Evolutionary conservation across 2,888 invertebrate species (phyloP).

Genomic region (Hydrotaea cyrtoneurina): DNA sequence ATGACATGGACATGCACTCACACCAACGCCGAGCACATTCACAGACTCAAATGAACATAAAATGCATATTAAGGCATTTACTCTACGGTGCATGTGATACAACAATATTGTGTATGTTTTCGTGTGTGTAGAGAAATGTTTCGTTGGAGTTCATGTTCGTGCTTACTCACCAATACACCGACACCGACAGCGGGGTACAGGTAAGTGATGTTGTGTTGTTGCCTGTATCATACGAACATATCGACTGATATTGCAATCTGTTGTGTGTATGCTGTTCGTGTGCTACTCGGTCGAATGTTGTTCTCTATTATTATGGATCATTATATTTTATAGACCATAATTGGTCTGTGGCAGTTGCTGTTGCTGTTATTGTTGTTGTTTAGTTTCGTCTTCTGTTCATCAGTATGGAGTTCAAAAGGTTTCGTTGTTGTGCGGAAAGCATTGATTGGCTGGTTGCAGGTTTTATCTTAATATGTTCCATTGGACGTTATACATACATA

Average conservation of each 20-base stretch:
- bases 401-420: slow-evolving; percentile 10
- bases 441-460: slow-evolving; percentile 19
- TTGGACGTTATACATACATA: neutral
- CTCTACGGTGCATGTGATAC: too few species aligned
- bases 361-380: slow-evolving; percentile 37
- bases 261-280: slow-evolving; percentile 10
- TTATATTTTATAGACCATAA: slow-evolving; percentile 80
- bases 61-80: too few species aligned
- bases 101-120: too few species aligned
- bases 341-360: slow-evolving; percentile 70
- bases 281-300: slow-evolving; percentile 21
- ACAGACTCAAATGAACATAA: neutral
- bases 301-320: slow-evolving; percentile 80
- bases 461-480: slow-evolving; percentile 15
- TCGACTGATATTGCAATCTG: slow-evolving; percentile 46
- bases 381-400: slow-evolving; percentile 2
- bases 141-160: slow-evolving; percentile 45
- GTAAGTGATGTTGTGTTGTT: slow-evolving; percentile 1
- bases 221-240: slow-evolving; percentile 45
- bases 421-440: neutral
- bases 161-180: slow-evolving; percentile 28
- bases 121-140: neutral
- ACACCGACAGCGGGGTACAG: neutral
- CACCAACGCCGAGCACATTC: neutral
- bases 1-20: slow-evolving; percentile 1